phyloP scores from a whole-genome alignment of 2,797 vertebrate species.

The Myotis myotis region DNA sequence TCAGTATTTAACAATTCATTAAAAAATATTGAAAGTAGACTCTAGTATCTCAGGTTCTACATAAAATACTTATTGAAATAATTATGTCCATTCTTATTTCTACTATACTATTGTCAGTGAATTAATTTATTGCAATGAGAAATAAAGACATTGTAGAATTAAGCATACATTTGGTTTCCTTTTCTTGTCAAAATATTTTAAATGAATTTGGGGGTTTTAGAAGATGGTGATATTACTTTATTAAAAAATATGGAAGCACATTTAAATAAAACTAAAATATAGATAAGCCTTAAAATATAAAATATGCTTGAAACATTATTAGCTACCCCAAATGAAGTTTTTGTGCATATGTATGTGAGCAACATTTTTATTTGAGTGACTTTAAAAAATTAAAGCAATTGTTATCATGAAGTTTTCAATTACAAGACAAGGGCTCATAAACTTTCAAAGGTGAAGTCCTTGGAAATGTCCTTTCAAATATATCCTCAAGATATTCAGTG shows the following conservation, averaged over 20 bases:
- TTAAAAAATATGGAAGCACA: constrained; percentile 6
- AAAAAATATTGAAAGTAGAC: background rate
- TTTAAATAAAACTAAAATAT: constrained; percentile 48
- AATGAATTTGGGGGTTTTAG: background rate
- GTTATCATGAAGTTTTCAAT: constrained; percentile 13
- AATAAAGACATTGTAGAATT: constrained; percentile 42
- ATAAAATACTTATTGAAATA: constrained; percentile 18
- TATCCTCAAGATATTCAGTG: background rate
- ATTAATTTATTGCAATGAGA: constrained; percentile 42
- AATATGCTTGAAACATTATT: background rate
- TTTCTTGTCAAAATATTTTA: constrained; percentile 53
- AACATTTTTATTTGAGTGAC: constrained; percentile 29
- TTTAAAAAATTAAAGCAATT: background rate
- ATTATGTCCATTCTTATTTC: background rate
- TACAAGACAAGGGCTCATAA: background rate
- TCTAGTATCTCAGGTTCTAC: background rate
- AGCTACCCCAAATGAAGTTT: background rate
- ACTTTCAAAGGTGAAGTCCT: constrained; percentile 19
- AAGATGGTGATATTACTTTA: background rate
- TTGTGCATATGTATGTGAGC: constrained; percentile 2
- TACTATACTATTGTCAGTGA: background rate
- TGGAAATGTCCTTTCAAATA: background rate
- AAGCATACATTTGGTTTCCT: constrained; percentile 33
- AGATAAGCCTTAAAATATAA: constrained; percentile 9
- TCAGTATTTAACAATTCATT: background rate